Evolutionary conservation across 2,113 vertebrate species (phyloP), one percentile per base, ranked within the genome.

Genomic region (Hassar affinis): DNA sequence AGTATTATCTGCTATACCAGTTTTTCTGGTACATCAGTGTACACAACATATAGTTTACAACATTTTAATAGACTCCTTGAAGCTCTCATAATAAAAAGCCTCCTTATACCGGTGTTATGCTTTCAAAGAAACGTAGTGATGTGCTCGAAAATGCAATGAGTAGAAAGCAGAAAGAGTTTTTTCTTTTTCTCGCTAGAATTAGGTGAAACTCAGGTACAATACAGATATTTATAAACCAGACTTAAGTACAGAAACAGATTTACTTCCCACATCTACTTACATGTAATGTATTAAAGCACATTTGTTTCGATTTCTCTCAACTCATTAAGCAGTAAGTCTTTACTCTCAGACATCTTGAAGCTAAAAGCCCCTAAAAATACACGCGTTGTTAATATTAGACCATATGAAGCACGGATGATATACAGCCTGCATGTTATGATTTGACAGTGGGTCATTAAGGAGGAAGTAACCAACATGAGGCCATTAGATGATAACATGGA

Each of bases 311-410:
- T 10, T 45, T n/a, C 4, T 47, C 42, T 27, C 25, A 72, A 27
- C 3, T 72, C 22, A 15, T 49, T 15, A 27, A 49, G 45, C 22
- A 74, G 25, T 27, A 49, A 25, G 14, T 9, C 25, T 42, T 27
- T 15, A 49, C 45, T 27, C 25, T 30, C 72, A 30, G 72, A 75
- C n/a, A 75, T 52, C 72, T 30, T 75, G 72, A 7, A 49, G 27
- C 30, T 81, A 81, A 80, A 66, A 80, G 79, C 79, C 27, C 3
- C 79, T 81, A 81, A 42, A 81, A 81, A 71, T 56, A 80, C 14
- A 33, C 45, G 25, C 9, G n/a, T 17, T 33, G 42, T 49, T 59
- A 49, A 22, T 17, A 35, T 71, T 56, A 69, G 61, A 35, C 47
- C 30, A 3, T 42, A 27, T 49, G 80, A 52, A 71, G 33, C 33